A percentile compares a stretch with the other conserved stretches of the same genome.
Conservation (phyloP, 30 jellyfish, hydroid and myxozoan genomes). For the Aurelia sp. region DNA sequence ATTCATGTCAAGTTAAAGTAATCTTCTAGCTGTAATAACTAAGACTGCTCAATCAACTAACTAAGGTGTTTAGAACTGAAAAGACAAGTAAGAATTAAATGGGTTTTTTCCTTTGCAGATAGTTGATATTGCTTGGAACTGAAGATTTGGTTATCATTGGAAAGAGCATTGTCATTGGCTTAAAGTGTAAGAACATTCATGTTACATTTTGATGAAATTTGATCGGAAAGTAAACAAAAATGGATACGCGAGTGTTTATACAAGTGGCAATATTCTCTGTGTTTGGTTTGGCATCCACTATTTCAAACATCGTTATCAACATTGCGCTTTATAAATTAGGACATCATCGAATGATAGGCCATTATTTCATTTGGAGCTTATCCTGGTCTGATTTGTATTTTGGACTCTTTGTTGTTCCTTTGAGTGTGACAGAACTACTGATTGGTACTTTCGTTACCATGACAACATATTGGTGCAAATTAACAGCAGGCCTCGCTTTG, state of each 20-base stretch:
- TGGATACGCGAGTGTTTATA: slow-evolving; percentile 7
- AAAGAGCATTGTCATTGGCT: too few species aligned
- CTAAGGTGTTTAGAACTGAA: too few species aligned
- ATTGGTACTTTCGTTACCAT: slow-evolving; percentile 1
- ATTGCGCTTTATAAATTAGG: neutral
- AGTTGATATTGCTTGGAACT: too few species aligned
- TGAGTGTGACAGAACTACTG: slow-evolving; percentile 1
- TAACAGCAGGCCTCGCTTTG: slow-evolving; percentile 18
- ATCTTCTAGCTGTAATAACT: too few species aligned
- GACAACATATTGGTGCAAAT: slow-evolving; percentile 7
- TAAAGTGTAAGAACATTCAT: too few species aligned
- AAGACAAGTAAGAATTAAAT: too few species aligned
- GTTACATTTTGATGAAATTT: too few species aligned
- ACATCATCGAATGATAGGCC: neutral
- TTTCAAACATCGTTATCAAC: neutral
- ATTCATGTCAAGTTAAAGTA: too few species aligned
- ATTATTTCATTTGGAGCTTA: slow-evolving; percentile 1
- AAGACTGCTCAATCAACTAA: too few species aligned
- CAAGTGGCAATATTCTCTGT: neutral
- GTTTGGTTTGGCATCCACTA: slow-evolving; percentile 1
- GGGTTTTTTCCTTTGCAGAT: too few species aligned
- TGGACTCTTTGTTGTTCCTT: neutral
- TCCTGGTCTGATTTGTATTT: slow-evolving; percentile 3
- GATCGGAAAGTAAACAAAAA: neutral
- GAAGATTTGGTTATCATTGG: too few species aligned